Evolutionary conservation across 2,888 invertebrate species (phyloP).

Genomic region (Malacosoma neustria): DNA sequence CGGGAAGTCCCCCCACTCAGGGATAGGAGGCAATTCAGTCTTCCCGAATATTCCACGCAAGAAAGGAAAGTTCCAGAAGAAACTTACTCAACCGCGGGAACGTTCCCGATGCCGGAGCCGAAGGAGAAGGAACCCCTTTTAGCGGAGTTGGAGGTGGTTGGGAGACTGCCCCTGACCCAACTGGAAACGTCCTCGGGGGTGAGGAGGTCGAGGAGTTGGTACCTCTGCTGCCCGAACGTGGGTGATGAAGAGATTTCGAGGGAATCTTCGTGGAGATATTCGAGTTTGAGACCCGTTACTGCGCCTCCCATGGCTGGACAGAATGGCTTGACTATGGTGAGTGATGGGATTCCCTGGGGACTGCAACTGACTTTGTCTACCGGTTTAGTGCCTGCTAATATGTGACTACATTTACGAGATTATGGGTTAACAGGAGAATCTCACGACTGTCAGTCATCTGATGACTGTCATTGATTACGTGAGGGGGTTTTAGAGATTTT

Average conservation of each 20-base stretch:
- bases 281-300: constrained; percentile 55
- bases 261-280: constrained; percentile 60
- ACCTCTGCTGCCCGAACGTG: constrained; percentile 72
- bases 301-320: constrained; percentile 47
- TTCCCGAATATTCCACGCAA: constrained; percentile 46
- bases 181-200: constrained; percentile 48
- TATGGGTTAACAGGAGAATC: too few relatives aligned
- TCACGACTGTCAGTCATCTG: too few relatives aligned
- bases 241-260: constrained; percentile 55
- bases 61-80: constrained; percentile 40
- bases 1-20: constrained; percentile 48
- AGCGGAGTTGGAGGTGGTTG: constrained; percentile 57
- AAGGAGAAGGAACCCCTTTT: constrained; percentile 60
- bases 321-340: constrained; percentile 27
- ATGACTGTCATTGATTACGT: too few relatives aligned
- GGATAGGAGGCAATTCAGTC: constrained; percentile 42
- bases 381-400: too few relatives aligned
- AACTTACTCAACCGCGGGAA: constrained; percentile 65
- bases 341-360: too few relatives aligned
- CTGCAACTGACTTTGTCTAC: too few relatives aligned
- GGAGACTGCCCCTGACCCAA: constrained; percentile 49
- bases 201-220: constrained; percentile 75
- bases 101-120: constrained; percentile 63
- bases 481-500: too few relatives aligned
- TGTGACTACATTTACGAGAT: too few relatives aligned